Base-by-base conservation (phyloP, 2,888 invertebrate genomes). In the Tenodera sinensis region DNA sequence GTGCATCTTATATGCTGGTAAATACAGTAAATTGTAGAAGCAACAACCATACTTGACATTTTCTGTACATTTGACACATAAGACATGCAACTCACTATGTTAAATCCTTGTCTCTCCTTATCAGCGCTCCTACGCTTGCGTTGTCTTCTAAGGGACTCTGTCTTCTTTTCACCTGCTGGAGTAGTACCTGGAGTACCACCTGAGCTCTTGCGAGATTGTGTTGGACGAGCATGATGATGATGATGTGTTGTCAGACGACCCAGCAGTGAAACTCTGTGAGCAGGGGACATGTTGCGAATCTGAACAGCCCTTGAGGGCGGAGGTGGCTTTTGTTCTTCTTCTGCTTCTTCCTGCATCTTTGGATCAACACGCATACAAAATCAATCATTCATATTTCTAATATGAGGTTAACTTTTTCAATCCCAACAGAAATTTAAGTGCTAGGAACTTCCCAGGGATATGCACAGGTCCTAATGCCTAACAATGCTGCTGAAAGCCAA, bases 91-190 rank as follows among this genome's bases (percentile, higher is more conserved):
- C 95, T 92, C 94, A 95, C 83, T 94, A 94, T 89, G 95, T 94
- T 71, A 71, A 71, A 71, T 71, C 54, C 54, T 71, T 71, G 54
- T 71, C 54, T 71, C 91, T 94, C 93, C 92, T 95, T 95, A 91
- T 96, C 96, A 28, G 94, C 93, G 91, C 95, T 96, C 89, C 95
- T 94, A 90, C 96, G 94, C 92, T 96, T 96, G 91, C 95, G 94
- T 84, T 94, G 93, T 89, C 93, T 92, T 71, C 94, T 93, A 34
- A 94, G 93, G 20, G 93, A 93, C 90, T 94, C 94, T 28, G 91
- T 91, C 89, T 93, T 93, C 89, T 93, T 93, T 84, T 93, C 93
- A 90, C 90, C 91, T 82, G 90, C 90, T 28, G 89, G 90, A 7
- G 90, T 88, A 14, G 84, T 34, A 28, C 84, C 42, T 28, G 84